Evolutionary conservation across 2,888 invertebrate species (phyloP).

Genomic region (Auanema sp.): DNA sequence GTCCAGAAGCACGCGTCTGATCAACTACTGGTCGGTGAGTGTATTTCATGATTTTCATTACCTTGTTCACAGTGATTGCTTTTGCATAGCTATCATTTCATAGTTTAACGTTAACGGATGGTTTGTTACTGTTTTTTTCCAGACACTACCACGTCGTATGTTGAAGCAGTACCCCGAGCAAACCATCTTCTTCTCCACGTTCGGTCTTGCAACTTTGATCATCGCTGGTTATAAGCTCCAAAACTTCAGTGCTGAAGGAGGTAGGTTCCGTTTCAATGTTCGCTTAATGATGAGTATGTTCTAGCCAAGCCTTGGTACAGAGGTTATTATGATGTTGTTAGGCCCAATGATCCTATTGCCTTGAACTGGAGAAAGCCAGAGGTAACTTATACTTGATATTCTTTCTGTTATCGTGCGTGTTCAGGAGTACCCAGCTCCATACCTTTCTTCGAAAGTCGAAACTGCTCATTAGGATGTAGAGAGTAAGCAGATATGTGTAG

Average conservation of each 20-base stretch:
- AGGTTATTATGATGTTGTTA: conserved; percentile 52
- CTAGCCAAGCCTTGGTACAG: conserved; percentile 30
- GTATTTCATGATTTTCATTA: neutral
- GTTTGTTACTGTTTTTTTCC: conserved; percentile 6
- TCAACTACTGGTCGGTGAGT: conserved; percentile 36
- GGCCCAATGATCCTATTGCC: conserved; percentile 49
- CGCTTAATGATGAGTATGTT: neutral
- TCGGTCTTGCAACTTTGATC: conserved; percentile 45
- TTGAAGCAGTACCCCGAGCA: conserved; percentile 50
- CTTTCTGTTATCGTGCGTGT: conserved; percentile 5
- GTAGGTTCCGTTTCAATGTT: conserved; percentile 14
- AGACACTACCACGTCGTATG: conserved; percentile 36
- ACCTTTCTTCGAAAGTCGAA: conserved; percentile 41
- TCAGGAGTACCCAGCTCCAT: conserved; percentile 52
- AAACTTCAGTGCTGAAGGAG: conserved; percentile 29
- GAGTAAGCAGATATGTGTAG: conserved; percentile 10
- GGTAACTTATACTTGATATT: conserved; percentile 24
- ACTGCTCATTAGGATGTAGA: conserved; percentile 27
- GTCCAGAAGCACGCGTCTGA: conserved; percentile 35
- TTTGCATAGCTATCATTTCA: neutral
- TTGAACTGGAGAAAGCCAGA: conserved; percentile 53
- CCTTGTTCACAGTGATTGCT: neutral
- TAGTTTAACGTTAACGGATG: neutral
- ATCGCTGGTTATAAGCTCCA: conserved; percentile 36
- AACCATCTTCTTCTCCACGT: conserved; percentile 49